phyloP scores from a whole-genome alignment of 2,888 invertebrate genomes.

The Scelioninae gen. 1 region DNA sequence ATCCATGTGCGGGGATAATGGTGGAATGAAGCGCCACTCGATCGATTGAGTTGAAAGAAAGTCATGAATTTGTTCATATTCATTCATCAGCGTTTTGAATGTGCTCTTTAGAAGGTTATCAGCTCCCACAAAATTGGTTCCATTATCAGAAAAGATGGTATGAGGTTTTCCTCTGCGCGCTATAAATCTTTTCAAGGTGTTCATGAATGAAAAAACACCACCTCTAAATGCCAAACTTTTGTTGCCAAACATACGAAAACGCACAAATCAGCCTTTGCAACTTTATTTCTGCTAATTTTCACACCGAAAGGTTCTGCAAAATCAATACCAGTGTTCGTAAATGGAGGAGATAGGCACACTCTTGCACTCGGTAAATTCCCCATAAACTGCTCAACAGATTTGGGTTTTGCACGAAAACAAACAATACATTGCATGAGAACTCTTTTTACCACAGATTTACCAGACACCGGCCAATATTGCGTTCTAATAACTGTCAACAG shows the following conservation, averaged over 20 bases:
- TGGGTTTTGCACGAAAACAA: background rate
- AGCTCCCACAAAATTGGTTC: background rate
- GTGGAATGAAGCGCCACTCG: background rate
- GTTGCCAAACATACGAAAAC: no score
- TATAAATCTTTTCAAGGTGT: background rate
- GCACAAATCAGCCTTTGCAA: no score
- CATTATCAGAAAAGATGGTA: background rate
- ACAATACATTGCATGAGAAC: background rate
- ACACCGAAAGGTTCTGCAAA: no score
- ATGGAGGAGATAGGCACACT: no score
- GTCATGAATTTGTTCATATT: background rate
- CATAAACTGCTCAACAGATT: background rate
- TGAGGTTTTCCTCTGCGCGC: background rate
- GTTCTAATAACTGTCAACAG: conserved; percentile 41
- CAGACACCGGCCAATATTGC: conserved; percentile 60
- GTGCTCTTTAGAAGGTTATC: background rate
- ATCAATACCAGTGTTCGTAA: no score
- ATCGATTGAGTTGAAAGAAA: background rate
- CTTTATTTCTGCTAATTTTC: no score
- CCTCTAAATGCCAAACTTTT: no score
- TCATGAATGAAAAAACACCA: no score
- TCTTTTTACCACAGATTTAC: conserved; percentile 26
- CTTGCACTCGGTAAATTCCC: no score
- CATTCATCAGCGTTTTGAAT: background rate
- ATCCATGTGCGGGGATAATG: no score